phyloP scores from a whole-genome alignment of 2,797 vertebrate genomes.

The Tokudaia tokunoshimensis region DNA sequence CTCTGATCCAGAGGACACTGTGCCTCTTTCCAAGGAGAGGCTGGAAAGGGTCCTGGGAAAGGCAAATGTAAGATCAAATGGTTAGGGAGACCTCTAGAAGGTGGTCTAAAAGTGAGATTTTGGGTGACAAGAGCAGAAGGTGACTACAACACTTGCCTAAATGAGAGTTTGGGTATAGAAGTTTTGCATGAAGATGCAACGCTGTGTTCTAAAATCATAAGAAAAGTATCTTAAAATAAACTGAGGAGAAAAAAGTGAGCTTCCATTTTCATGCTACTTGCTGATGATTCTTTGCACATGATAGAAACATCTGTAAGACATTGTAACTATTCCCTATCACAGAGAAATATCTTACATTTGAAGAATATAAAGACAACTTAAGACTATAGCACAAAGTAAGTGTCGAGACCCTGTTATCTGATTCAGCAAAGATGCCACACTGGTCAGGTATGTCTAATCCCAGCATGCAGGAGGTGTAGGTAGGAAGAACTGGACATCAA shows the following conservation, averaged over 20 bases:
- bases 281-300: neutral
- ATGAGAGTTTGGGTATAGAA: neutral
- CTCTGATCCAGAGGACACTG: constrained; percentile 35
- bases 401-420: neutral
- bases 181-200: neutral
- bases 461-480: neutral
- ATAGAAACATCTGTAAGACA: neutral
- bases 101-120: neutral
- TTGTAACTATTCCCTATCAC: neutral
- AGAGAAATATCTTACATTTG: neutral
- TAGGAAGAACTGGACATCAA: neutral
- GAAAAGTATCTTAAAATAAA: neutral
- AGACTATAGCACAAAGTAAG: neutral
- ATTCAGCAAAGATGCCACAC: neutral
- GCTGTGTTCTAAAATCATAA: neutral
- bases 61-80: neutral
- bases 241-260: neutral
- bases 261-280: neutral
- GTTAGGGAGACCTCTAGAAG: neutral
- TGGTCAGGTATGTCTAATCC: neutral
- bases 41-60: constrained; percentile 17
- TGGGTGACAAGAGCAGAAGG: neutral
- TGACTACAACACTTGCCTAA: neutral
- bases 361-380: neutral
- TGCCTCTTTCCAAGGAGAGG: neutral